phyloP scores from a whole-genome alignment of 2,888 invertebrate genomes.

The Acanthoscelides obtectus region DNA sequence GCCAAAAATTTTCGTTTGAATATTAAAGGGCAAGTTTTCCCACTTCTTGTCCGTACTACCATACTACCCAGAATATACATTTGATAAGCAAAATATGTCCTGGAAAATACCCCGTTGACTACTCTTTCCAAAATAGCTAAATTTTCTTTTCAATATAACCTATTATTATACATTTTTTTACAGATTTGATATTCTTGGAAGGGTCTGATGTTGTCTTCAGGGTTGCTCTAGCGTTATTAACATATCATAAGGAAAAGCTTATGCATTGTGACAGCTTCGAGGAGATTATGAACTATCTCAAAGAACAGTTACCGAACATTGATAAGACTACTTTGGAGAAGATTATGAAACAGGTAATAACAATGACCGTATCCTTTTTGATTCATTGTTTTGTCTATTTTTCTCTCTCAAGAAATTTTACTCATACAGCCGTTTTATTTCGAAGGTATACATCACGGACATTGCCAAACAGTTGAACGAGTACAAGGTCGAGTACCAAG shows the following conservation, averaged over 20 bases:
- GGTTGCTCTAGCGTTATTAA: slow-evolving; percentile 79
- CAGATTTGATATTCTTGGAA: slow-evolving; percentile 86
- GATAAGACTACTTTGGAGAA: slow-evolving; percentile 66
- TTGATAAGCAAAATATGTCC: no score
- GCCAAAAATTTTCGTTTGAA: no score
- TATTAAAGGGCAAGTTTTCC: no score
- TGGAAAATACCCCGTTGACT: no score
- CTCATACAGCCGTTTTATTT: not conserved
- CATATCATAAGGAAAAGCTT: slow-evolving; percentile 79
- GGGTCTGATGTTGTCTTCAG: slow-evolving; percentile 88
- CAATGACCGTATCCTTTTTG: not conserved
- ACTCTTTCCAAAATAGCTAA: no score
- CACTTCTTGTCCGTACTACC: no score
- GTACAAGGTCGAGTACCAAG: slow-evolving; percentile 92
- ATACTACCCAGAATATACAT: no score
- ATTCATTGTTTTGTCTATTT: not conserved
- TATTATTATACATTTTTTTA: not conserved
- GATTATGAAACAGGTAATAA: slow-evolving; percentile 71
- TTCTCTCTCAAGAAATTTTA: no score
- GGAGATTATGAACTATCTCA: slow-evolving; percentile 88
- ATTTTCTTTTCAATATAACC: no score
- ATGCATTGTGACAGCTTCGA: slow-evolving; percentile 86
- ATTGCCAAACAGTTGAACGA: slow-evolving; percentile 77
- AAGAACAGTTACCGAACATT: slow-evolving; percentile 71
- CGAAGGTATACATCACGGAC: slow-evolving; percentile 64